Percentiles rank a stretch among this genome's conserved stretches.
phyloP scores from a whole-genome alignment of 2,797 vertebrate species.

The Sciurus carolinensis region DNA sequence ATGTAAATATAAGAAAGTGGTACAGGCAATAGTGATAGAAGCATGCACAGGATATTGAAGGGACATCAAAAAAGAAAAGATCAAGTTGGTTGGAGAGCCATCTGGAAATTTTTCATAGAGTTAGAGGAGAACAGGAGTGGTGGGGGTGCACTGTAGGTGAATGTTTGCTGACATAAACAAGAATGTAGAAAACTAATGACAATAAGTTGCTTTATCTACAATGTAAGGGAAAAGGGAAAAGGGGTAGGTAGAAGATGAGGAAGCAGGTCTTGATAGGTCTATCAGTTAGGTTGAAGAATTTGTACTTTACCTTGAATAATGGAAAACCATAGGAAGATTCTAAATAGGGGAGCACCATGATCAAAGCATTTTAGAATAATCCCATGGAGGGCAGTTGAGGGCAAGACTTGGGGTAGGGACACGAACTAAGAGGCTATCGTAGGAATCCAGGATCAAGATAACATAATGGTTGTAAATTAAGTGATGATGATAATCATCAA shows the following conservation, averaged over 20 bases:
- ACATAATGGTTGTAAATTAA: not conserved
- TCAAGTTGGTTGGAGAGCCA: conserved; percentile 3
- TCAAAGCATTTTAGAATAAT: conserved; percentile 33
- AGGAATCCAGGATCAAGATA: not conserved
- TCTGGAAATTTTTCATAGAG: conserved; percentile 22
- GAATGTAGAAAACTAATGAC: conserved; percentile 17
- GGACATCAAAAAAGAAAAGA: not conserved
- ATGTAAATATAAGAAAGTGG: conserved; percentile 31
- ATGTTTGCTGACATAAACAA: conserved; percentile 1
- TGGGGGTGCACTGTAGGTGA: not conserved
- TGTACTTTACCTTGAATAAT: conserved; percentile 13
- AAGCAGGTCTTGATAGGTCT: conserved; percentile 24
- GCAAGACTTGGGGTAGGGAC: not conserved
- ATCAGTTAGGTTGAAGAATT: conserved; percentile 20
- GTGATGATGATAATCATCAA: not conserved
- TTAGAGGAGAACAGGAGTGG: not conserved
- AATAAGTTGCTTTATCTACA: conserved; percentile 37
- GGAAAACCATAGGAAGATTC: not conserved
- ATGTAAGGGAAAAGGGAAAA: not conserved
- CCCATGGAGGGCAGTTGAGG: not conserved
- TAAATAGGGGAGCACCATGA: conserved; percentile 13
- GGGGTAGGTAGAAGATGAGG: not conserved
- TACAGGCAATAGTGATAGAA: conserved; percentile 23
- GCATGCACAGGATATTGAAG: not conserved
- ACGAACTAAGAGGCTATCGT: not conserved